Percentiles rank a stretch among this genome's conserved stretches.
phyloP scores from a whole-genome alignment of 2,888 invertebrate genomes.

The Perdita meconis region DNA sequence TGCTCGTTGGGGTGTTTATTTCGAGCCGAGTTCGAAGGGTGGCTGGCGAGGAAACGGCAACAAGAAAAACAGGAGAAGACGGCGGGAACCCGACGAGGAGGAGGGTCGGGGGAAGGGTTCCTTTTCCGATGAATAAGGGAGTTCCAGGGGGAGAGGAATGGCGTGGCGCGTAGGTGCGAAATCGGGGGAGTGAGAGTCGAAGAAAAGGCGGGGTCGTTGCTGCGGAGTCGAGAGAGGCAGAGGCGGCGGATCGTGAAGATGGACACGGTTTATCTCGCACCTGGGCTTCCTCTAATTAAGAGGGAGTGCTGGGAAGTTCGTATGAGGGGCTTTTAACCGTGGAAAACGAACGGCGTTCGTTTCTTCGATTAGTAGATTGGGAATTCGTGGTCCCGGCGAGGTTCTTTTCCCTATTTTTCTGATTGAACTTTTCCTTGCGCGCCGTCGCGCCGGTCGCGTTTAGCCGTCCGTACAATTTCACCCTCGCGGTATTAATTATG shows the following conservation, averaged over 20 bases:
- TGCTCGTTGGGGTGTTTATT: constrained; percentile 63
- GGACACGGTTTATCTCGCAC: constrained; percentile 70
- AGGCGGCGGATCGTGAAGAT: constrained; percentile 58
- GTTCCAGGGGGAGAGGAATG: constrained; percentile 48
- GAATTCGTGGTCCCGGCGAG: constrained; percentile 8
- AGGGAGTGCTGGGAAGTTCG: constrained; percentile 38
- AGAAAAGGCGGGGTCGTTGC: constrained; percentile 34
- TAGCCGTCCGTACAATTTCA: constrained; percentile 14
- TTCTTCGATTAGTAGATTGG: constrained; percentile 35
- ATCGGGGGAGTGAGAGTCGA: constrained; percentile 63
- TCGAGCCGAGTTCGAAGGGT: constrained; percentile 54
- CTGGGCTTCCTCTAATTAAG: constrained; percentile 71
- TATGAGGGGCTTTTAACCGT: constrained; percentile 42
- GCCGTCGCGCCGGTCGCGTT: not conserved
- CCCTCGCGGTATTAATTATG: constrained; percentile 37
- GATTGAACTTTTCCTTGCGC: constrained; percentile 4
- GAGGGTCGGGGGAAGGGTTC: constrained; percentile 50
- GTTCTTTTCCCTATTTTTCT: not conserved
- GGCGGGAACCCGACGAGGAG: constrained; percentile 32
- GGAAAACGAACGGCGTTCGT: constrained; percentile 31
- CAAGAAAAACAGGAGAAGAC: constrained; percentile 59
- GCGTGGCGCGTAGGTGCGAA: constrained; percentile 66
- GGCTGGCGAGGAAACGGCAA: constrained; percentile 54
- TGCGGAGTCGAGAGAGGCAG: constrained; percentile 53
- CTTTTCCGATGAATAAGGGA: constrained; percentile 73